Evolutionary conservation across 23 tunicate genomes (phyloP), one percentile per base, ranked within the genome.

Genomic region (Corella eumyota): DNA sequence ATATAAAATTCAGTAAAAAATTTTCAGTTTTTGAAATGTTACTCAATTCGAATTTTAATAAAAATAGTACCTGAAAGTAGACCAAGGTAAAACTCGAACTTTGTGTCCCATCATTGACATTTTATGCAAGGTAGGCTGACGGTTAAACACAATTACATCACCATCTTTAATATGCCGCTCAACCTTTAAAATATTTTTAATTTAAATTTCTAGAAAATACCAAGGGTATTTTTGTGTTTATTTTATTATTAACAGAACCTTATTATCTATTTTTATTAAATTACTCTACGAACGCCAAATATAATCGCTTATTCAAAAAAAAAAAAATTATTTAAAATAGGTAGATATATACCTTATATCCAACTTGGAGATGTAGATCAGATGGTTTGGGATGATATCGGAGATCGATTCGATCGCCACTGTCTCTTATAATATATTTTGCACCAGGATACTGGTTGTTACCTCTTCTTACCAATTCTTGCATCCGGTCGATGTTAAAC

Each of bases 21-120:
- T n/a, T n/a, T n/a, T n/a, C n/a, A n/a, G n/a, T n/a, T n/a, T n/a
- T n/a, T n/a, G n/a, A n/a, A n/a, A n/a, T n/a, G n/a, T n/a, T n/a
- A n/a, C n/a, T n/a, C n/a, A n/a, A n/a, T n/a, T n/a, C n/a, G n/a
- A n/a, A n/a, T n/a, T n/a, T n/a, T n/a, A n/a, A n/a, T n/a, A n/a
- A n/a, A n/a, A n/a, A n/a, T n/a, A n/a, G n/a, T 45, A 86, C 96
- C 96, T 73, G 69, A 93, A 93, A 32, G 99, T 93, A 19, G 99
- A 93, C 99, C 99, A 93, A 32, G 99, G 99, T 31, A 93, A 52
- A 30, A 93, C 99, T 40, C 72, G 62, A 45, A 93, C 95, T 74
- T 74, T 85, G 74, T 93, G 99, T 30, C 99, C 99, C 99, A 93
- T 93, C 99, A 93, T 93, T 36, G 90, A 77, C 99, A 93, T 93